Evolutionary conservation across 2,797 vertebrate genomes (phyloP).

Genomic region (Phrynocephalus vlangalii): DNA sequence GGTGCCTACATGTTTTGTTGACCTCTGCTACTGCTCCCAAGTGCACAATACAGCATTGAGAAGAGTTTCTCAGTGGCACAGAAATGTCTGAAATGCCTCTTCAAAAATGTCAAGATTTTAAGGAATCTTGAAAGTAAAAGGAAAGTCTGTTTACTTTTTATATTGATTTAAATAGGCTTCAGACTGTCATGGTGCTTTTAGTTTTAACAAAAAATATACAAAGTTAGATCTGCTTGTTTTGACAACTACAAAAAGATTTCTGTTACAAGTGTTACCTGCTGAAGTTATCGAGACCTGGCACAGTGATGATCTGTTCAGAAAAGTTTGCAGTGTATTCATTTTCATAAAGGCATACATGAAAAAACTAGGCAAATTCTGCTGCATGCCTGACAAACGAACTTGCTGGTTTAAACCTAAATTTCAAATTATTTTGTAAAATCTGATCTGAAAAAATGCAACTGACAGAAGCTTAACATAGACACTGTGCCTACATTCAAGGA

Average conservation of each 20-base stretch:
- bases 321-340: constrained; percentile 62
- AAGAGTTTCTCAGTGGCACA: constrained; percentile 35
- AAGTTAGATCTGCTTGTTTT: constrained; percentile 78
- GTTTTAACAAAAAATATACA: constrained; percentile 77
- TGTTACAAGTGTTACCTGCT: constrained; percentile 69
- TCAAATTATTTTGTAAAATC: neutral
- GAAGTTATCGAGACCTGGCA: constrained; percentile 70
- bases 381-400: neutral
- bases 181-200: constrained; percentile 80
- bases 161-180: constrained; percentile 75
- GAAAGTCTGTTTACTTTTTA: constrained; percentile 74
- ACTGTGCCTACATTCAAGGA: neutral
- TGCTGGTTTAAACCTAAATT: constrained; percentile 13
- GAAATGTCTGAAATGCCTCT: constrained; percentile 69
- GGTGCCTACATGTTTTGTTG: neutral
- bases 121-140: constrained; percentile 71
- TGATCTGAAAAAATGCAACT: constrained; percentile 6
- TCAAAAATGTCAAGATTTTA: constrained; percentile 74
- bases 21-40: neutral
- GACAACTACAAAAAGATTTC: constrained; percentile 79
- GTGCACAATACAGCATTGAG: neutral
- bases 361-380: constrained; percentile 33
- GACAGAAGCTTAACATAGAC: neutral
- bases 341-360: constrained; percentile 34
- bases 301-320: constrained; percentile 66